These are phyloP conservation scores for Anneissia japonica DNA, from an alignment of 35 echinoderm and acorn worm species.

Conservation along the genomic window DNA sequence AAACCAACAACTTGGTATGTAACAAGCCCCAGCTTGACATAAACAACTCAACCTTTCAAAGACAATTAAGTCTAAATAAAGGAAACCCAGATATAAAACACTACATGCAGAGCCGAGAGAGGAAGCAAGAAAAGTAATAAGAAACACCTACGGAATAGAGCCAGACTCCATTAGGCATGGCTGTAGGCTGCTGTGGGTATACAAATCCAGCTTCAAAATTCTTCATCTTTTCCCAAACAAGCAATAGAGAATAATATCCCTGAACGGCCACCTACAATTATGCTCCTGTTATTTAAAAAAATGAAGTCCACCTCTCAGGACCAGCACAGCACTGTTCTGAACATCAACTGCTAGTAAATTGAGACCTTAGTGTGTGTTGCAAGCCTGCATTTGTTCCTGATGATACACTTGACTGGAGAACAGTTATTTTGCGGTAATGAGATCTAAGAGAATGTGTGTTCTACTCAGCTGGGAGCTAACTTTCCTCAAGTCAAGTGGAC, in stretches of 20 bases:
- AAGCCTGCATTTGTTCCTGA: not conserved
- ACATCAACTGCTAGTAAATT: not conserved
- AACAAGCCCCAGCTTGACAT: too few species aligned
- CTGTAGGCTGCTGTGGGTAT: not conserved
- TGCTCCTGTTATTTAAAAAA: not conserved
- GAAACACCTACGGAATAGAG: not conserved
- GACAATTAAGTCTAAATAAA: too few species aligned
- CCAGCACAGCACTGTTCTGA: not conserved
- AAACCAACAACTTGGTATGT: too few species aligned
- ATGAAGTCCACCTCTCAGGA: not conserved
- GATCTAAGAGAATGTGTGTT: not conserved
- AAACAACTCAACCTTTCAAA: too few species aligned
- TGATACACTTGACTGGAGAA: not conserved
- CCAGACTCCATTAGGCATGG: not conserved
- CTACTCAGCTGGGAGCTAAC: not conserved
- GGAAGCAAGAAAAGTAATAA: not conserved
- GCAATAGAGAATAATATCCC: not conserved
- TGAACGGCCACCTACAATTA: not conserved
- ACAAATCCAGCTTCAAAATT: not conserved
- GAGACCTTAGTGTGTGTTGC: not conserved
- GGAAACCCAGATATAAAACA: too few species aligned
- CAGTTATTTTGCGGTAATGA: not conserved
- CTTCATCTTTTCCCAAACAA: not conserved
- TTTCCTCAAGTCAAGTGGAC: not conserved
- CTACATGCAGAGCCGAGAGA: too few species aligned